Percentiles rank a stretch among this genome's conserved stretches.
Conservation (phyloP, 2,113 vertebrate species). For the Halcyon malimbica region DNA sequence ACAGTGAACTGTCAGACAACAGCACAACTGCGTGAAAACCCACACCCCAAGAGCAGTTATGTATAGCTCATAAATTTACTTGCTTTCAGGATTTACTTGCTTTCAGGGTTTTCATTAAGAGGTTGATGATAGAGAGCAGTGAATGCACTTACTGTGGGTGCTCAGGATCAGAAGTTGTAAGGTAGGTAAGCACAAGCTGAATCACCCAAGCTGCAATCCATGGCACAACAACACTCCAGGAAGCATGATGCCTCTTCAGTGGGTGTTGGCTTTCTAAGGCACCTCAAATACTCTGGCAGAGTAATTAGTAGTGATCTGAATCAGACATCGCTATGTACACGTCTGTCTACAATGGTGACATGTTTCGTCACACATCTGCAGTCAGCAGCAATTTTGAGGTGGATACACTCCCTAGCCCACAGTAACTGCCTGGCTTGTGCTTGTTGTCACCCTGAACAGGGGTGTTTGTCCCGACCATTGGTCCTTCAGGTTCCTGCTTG, state of each 20-base stretch:
- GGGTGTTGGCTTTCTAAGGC: constrained; percentile 26
- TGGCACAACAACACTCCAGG: not conserved
- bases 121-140: not conserved
- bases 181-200: not conserved
- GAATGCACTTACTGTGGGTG: not conserved
- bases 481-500: not conserved
- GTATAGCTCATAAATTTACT: not conserved
- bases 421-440: not conserved
- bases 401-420: not conserved
- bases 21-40: not conserved
- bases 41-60: not conserved
- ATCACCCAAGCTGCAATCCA: not conserved
- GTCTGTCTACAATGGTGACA: constrained; percentile 12
- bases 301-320: constrained; percentile 43
- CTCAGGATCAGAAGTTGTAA: not conserved
- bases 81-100: not conserved
- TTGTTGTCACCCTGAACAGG: not conserved
- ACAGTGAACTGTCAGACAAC: not conserved
- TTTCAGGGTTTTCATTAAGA: not conserved
- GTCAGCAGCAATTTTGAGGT: constrained; percentile 7
- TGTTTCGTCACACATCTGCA: constrained; percentile 1
- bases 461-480: not conserved
- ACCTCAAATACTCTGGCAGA: not conserved
- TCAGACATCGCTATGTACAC: not conserved
- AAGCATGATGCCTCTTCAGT: not conserved